Evolutionary conservation across 2,888 invertebrate genomes (phyloP).

Genomic region (Epinotia nisella): DNA sequence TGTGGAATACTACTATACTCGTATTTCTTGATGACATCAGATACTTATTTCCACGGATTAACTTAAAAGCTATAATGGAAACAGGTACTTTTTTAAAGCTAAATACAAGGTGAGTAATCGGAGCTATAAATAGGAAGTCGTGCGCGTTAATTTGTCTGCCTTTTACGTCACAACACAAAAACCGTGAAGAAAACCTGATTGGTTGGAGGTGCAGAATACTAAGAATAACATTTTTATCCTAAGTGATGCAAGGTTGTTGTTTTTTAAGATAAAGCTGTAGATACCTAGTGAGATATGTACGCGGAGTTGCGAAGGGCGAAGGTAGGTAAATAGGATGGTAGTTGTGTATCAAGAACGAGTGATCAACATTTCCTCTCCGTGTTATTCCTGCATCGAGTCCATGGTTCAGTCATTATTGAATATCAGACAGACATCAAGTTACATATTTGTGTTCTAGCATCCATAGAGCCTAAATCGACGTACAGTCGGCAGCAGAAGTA

Average conservation of each 20-base stretch:
- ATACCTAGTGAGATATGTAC: neutral
- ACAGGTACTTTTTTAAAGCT: neutral
- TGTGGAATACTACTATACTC: neutral
- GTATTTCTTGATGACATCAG: neutral
- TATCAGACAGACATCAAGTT: conserved; percentile 1
- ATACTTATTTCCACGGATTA: neutral
- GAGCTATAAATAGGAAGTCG: neutral
- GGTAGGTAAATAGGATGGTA: neutral
- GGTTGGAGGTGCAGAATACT: neutral
- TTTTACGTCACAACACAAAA: conserved; percentile 6
- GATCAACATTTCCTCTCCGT: neutral
- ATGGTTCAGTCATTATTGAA: conserved; percentile 11
- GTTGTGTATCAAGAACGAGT: neutral
- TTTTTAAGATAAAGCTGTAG: neutral
- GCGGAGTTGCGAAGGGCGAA: neutral
- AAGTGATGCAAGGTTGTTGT: conserved; percentile 5
- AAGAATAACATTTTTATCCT: neutral
- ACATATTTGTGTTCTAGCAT: conserved; percentile 1
- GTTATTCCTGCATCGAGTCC: conserved; percentile 5
- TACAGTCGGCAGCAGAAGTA: too few relatives aligned
- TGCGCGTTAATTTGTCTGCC: neutral
- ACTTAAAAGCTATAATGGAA: neutral
- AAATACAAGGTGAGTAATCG: neutral
- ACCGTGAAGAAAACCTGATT: conserved; percentile 2
- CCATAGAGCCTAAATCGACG: neutral